These are phyloP conservation scores for Stigmatopora nigra DNA, from an alignment of 2,113 vertebrate species.

Conservation along the genomic window DNA sequence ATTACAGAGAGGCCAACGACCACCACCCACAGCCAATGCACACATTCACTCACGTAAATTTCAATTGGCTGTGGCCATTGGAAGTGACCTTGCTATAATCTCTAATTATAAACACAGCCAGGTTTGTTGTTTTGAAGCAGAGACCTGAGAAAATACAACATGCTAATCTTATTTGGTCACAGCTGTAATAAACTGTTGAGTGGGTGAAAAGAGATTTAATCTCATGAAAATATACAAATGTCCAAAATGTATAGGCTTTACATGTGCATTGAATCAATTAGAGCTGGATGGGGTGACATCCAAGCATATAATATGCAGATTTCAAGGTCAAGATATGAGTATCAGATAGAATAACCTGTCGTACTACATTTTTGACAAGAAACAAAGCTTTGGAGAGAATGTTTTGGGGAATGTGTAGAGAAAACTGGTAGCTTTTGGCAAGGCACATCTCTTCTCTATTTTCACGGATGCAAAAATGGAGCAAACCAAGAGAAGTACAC, in stretches of 20 bases:
- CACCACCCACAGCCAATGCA: conserved; percentile 37
- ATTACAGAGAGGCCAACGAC: conserved; percentile 47
- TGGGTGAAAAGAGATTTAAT: conserved; percentile 3
- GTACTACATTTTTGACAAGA: too few species aligned
- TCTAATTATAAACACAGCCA: conserved; percentile 70
- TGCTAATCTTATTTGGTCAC: conserved; percentile 70
- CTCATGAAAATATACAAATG: not conserved
- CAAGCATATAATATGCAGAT: too few species aligned
- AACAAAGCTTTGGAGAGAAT: too few species aligned
- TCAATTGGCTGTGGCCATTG: conserved; percentile 55
- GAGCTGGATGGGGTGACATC: too few species aligned
- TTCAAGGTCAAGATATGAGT: too few species aligned
- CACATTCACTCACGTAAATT: conserved; percentile 41
- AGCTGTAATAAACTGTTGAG: conserved; percentile 47
- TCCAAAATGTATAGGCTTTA: not conserved
- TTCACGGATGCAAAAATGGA: too few species aligned
- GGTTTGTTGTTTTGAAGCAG: conserved; percentile 61
- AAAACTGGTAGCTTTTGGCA: too few species aligned
- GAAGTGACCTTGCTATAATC: conserved; percentile 57
- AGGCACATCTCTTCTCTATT: too few species aligned
- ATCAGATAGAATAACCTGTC: too few species aligned
- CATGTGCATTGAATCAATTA: too few species aligned
- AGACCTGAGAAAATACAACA: conserved; percentile 69
- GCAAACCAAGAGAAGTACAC: too few species aligned
- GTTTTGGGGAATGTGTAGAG: too few species aligned